These are phyloP conservation scores for Hippopotamyrus pictus DNA, from an alignment of 2,797 vertebrate genomes.

Conservation along the genomic window DNA sequence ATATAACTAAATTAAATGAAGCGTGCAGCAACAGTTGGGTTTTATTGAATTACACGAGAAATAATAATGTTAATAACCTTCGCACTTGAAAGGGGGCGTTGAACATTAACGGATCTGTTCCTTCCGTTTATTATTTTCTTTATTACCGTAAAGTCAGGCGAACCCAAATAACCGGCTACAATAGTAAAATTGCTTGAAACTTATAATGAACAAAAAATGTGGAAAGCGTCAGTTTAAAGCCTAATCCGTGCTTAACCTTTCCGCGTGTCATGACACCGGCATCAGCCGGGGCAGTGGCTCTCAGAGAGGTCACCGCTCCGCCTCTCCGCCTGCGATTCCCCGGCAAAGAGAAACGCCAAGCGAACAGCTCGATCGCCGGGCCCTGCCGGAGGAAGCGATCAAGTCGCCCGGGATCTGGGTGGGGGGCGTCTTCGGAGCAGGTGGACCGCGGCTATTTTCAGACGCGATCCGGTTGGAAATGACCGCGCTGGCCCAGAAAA, in stretches of 20 bases:
- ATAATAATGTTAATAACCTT: not conserved
- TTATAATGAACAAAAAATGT: not conserved
- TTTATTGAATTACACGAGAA: not conserved
- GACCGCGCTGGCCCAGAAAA: not conserved
- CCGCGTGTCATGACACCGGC: not conserved
- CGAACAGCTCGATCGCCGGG: not conserved
- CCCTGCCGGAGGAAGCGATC: not conserved
- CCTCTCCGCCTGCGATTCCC: not conserved
- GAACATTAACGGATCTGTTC: too few species aligned
- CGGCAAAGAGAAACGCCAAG: not conserved
- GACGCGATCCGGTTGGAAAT: conserved; percentile 13
- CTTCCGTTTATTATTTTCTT: too few species aligned
- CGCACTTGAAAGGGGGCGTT: not conserved
- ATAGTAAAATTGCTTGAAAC: not conserved
- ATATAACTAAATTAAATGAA: not conserved
- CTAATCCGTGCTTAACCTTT: not conserved
- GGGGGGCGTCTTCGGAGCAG: not conserved
- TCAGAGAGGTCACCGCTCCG: not conserved
- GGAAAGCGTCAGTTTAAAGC: not conserved
- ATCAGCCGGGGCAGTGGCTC: not conserved
- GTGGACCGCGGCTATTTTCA: not conserved
- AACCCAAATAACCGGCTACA: not conserved
- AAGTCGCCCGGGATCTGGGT: not conserved
- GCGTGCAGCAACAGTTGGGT: not conserved
- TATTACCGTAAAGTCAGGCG: too few species aligned